phyloP scores from a whole-genome alignment of 2,888 invertebrate genomes.

The Lithosia quadra region DNA sequence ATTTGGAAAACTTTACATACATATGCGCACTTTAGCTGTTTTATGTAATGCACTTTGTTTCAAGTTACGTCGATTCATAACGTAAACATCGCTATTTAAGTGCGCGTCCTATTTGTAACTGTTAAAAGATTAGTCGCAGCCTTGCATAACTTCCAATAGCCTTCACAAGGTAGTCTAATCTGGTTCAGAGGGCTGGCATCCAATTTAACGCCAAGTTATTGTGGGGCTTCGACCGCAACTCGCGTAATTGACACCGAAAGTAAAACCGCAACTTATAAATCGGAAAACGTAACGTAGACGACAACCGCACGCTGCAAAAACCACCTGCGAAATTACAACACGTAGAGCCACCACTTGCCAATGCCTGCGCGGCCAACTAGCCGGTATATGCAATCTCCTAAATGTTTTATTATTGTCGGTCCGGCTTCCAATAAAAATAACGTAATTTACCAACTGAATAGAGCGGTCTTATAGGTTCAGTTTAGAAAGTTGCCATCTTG shows the following conservation, averaged over 20 bases:
- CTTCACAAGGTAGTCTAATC: conserved; percentile 79
- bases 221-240: conserved; percentile 81
- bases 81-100: conserved; percentile 53
- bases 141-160: conserved; percentile 71
- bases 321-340: conserved; percentile 65
- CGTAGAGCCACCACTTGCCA: conserved; percentile 60
- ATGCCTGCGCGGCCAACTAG: conserved; percentile 43
- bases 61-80: conserved; percentile 47
- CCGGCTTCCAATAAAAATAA: conserved; percentile 77
- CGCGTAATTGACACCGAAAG: conserved; percentile 81
- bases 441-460: conserved; percentile 77
- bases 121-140: conserved; percentile 60
- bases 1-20: conserved; percentile 69
- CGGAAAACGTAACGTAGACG: conserved; percentile 68
- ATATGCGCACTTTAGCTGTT: conserved; percentile 58
- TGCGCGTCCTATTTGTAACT: conserved; percentile 66
- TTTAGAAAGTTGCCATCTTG: conserved; percentile 86
- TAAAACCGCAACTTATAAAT: conserved; percentile 75
- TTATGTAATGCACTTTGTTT: conserved; percentile 58
- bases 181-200: conserved; percentile 78
- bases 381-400: conserved; percentile 70
- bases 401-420: conserved; percentile 77
- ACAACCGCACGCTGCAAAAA: conserved; percentile 67
- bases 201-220: conserved; percentile 77
- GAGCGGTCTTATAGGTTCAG: conserved; percentile 80